Conservation (phyloP, 2,888 invertebrate genomes). For the Linyphia triangularis region DNA sequence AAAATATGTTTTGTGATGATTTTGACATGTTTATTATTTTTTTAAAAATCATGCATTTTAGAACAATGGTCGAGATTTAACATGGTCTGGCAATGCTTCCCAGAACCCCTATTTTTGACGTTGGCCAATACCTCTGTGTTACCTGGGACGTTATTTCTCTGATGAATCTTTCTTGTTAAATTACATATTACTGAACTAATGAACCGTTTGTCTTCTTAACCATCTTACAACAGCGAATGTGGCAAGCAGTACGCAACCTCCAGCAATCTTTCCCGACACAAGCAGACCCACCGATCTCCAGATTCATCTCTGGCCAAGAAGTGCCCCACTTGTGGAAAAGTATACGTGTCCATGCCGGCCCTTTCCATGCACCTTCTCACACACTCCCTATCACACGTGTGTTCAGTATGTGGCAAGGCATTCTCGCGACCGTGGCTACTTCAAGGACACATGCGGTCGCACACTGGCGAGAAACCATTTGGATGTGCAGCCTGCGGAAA, state of each 20-base stretch:
- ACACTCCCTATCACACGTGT: slow-evolving; percentile 91
- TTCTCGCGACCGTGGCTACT: slow-evolving; percentile 94
- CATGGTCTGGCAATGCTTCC: no score
- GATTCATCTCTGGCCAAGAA: slow-evolving; percentile 86
- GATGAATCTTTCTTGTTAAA: no score
- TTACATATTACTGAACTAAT: no score
- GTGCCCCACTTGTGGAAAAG: slow-evolving; percentile 92
- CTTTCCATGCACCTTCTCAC: slow-evolving; percentile 92
- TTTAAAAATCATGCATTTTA: no score
- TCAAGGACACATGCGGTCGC: slow-evolving; percentile 92
- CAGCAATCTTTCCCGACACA: slow-evolving; percentile 91
- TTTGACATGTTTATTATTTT: no score
- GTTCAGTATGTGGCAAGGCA: slow-evolving; percentile 90
- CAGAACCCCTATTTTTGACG: no score
- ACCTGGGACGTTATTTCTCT: no score
- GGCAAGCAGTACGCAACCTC: slow-evolving; percentile 94
- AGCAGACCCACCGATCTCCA: slow-evolving; percentile 93
- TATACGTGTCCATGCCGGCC: slow-evolving; percentile 92
- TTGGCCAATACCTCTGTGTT: no score
- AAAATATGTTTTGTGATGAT: no score
- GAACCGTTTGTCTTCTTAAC: no score
- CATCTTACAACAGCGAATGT: slow-evolving; percentile 89
- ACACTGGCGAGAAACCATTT: slow-evolving; percentile 94
- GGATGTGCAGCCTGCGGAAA: slow-evolving; percentile 95
- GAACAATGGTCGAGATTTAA: no score